Conservation (phyloP, 1,140 invertebrate species). For the Caligus rogercresseyi region DNA sequence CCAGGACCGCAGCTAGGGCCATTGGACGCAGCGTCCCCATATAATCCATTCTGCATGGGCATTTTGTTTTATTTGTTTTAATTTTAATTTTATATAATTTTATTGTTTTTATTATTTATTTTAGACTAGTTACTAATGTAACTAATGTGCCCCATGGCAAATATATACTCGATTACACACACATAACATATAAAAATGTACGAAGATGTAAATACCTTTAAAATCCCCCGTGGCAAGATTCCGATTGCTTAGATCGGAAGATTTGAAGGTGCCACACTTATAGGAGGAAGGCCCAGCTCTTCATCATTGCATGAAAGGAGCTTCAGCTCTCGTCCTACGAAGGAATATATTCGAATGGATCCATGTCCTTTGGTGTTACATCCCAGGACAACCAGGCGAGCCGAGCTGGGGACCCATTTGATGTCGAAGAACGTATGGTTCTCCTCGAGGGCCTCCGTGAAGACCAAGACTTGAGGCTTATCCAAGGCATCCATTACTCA, state of each 20-base stretch:
- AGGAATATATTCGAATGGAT: constrained; percentile 66
- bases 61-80: no score
- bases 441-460: constrained; percentile 61
- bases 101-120: no score
- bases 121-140: no score
- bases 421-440: constrained; percentile 66
- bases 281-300: constrained; percentile 54
- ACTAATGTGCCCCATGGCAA: no score
- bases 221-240: constrained; percentile 80
- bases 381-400: constrained; percentile 77
- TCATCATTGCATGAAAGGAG: constrained; percentile 49
- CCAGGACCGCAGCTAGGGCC: no score
- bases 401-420: constrained; percentile 84
- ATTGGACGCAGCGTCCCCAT: no score
- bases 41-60: no score
- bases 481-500: constrained; percentile 37
- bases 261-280: constrained; percentile 65
- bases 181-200: no score
- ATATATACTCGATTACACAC: no score
- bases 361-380: constrained; percentile 62
- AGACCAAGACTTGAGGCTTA: constrained; percentile 75
- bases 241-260: constrained; percentile 53
- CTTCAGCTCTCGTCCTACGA: constrained; percentile 48
- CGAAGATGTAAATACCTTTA: constrained; percentile 45
- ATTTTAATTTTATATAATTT: no score